phyloP scores from a whole-genome alignment of 92 coral and sea anemone species.

The Phenganax stokvisi region DNA sequence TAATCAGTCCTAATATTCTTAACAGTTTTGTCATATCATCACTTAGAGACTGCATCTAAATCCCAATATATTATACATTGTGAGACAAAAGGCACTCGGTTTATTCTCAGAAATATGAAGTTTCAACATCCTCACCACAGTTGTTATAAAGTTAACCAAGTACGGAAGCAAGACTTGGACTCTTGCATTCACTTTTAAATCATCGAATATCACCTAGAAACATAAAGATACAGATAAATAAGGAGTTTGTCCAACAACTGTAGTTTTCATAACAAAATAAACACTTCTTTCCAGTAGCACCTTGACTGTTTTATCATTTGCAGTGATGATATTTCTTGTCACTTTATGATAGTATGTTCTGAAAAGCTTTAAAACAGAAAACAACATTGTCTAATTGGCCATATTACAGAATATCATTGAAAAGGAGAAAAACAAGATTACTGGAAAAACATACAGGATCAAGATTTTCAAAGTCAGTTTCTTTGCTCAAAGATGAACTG shows the following conservation, averaged over 20 bases:
- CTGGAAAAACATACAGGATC: slow-evolving; percentile 13
- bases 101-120: background rate
- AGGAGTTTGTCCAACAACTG: background rate
- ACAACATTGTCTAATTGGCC: background rate
- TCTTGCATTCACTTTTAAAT: slow-evolving; percentile 72
- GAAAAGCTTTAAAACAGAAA: slow-evolving; percentile 1
- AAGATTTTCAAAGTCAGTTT: slow-evolving; percentile 22
- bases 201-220: slow-evolving; percentile 72
- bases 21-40: slow-evolving; percentile 80
- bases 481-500: background rate
- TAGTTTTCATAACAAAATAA: background rate
- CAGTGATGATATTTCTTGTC: slow-evolving; percentile 29
- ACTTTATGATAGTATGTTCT: slow-evolving; percentile 18
- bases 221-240: background rate
- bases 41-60: slow-evolving; percentile 75
- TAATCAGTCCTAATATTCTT: slow-evolving; percentile 66
- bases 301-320: slow-evolving; percentile 12
- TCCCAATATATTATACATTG: background rate
- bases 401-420: background rate
- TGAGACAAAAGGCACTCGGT: background rate
- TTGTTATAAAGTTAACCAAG: slow-evolving; percentile 78
- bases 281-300: slow-evolving; percentile 1
- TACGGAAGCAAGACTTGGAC: slow-evolving; percentile 68
- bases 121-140: slow-evolving; percentile 62
- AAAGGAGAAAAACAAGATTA: background rate